Evolutionary conservation across 2,888 invertebrate species (phyloP).

Genomic region (Hypolimnas misippus): DNA sequence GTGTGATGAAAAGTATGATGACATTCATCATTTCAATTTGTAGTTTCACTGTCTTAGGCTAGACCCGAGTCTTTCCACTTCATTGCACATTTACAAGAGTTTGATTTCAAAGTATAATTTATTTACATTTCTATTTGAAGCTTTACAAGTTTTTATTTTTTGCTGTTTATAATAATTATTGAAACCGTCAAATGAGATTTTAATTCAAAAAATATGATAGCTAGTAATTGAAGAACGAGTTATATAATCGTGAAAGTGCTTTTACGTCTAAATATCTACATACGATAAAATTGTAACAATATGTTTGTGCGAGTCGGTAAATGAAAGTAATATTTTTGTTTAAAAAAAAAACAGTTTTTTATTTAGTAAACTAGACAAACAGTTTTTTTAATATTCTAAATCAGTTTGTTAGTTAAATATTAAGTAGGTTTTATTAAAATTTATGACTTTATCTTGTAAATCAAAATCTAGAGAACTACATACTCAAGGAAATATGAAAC

Average conservation of each 20-base stretch:
- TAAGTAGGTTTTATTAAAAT: too few relatives aligned
- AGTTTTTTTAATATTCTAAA: too few relatives aligned
- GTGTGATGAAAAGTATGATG: slow-evolving; percentile 50
- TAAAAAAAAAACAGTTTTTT: too few relatives aligned
- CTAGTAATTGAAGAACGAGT: slow-evolving; percentile 5
- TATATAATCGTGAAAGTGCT: slow-evolving; percentile 18
- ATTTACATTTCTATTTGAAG: slow-evolving; percentile 11
- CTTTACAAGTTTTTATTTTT: slow-evolving; percentile 13
- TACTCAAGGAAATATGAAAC: too few relatives aligned
- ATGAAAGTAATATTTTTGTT: too few relatives aligned
- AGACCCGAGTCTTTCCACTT: slow-evolving; percentile 21
- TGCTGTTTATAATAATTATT: slow-evolving; percentile 13
- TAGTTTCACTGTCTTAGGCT: slow-evolving; percentile 17
- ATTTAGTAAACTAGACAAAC: too few relatives aligned
- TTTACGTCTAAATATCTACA: not conserved
- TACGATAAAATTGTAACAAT: not conserved
- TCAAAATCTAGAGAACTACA: too few relatives aligned
- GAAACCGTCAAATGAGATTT: slow-evolving; percentile 7
- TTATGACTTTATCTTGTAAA: too few relatives aligned
- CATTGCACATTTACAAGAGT: slow-evolving; percentile 21
- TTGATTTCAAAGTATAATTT: slow-evolving; percentile 17
- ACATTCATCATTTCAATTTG: slow-evolving; percentile 38
- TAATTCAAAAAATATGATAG: slow-evolving; percentile 16
- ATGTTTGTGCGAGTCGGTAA: too few relatives aligned
- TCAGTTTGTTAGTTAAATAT: too few relatives aligned